Base-by-base conservation (phyloP, 1,140 invertebrate species). In the Chionoecetes opilio region DNA sequence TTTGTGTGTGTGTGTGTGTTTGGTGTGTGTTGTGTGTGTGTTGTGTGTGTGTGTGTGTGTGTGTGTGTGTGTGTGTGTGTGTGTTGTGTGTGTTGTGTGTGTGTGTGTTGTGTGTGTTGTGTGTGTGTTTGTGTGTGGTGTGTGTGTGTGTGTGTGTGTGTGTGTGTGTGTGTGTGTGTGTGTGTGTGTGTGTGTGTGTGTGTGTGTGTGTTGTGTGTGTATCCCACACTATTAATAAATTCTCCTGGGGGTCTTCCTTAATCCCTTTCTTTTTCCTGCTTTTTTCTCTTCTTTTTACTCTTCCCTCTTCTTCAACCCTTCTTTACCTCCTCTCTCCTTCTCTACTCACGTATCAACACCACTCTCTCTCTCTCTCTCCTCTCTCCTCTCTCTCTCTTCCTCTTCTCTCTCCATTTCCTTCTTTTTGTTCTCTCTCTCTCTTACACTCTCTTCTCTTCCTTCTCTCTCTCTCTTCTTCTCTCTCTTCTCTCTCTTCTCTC, bases 101-200 rank as follows among this genome's bases (percentile, higher is more conserved):
- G 63, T 75, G 63, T 75, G 63, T 75, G 63, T 75, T 75, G 63
- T 75, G n/a, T n/a, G 63, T 75, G 63, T 75, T 75, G 63, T 75
- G 63, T 75, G 63, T 75, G 63, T 75, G 63, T 75, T 17, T 75
- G 63, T 75, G 21, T n/a, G 63, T 75, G 63, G 63, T 75, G 63
- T 75, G 63, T 75, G 63, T 75, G 63, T 75, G 63, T 75, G 63
- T 75, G n/a, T n/a, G 63, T 75, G 63, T 75, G 63, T 75, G 63
- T 75, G 63, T 75, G 63, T 75, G 63, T 75, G 63, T 75, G 63
- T 75, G 63, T 75, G 63, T 75, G 63, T 75, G 63, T 75, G 63
- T 75, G 63, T 75, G 63, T 75, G 63, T 75, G 63, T 75, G 63
- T 75, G 63, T 75, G 63, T 75, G 63, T 75, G 63, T 75, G 63